Conservation (phyloP, 2,888 invertebrate genomes). For the Leucophora obtusa region DNA sequence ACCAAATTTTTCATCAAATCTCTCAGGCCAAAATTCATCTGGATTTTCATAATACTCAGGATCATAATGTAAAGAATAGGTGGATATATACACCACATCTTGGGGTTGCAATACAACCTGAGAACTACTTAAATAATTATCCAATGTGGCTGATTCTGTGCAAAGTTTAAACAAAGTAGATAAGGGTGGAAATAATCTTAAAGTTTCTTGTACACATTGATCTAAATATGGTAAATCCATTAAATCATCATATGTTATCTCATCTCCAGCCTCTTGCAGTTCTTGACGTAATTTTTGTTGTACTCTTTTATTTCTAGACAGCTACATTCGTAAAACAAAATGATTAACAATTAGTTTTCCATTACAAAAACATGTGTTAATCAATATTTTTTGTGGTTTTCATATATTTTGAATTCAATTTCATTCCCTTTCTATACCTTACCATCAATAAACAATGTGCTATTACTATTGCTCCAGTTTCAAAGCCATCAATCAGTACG, state of each 20-base stretch:
- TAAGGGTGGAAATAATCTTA: conserved; percentile 70
- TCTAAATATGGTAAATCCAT: conserved; percentile 71
- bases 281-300: conserved; percentile 70
- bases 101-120: conserved; percentile 69
- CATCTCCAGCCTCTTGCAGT: conserved; percentile 55
- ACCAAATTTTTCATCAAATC: conserved; percentile 69
- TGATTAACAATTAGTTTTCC: not conserved
- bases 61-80: conserved; percentile 73
- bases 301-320: conserved; percentile 66
- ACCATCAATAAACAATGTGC: conserved; percentile 70
- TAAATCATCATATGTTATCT: conserved; percentile 67
- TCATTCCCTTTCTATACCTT: conserved; percentile 14
- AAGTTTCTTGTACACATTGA: conserved; percentile 70
- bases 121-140: conserved; percentile 60
- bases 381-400: not conserved
- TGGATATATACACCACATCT: conserved; percentile 73
- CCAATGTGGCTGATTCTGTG: conserved; percentile 62
- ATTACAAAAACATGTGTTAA: conserved; percentile 14
- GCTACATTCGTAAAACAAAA: conserved; percentile 49
- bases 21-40: conserved; percentile 69
- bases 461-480: conserved; percentile 70
- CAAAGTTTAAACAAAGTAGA: conserved; percentile 68
- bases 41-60: conserved; percentile 69
- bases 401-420: not conserved
- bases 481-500: conserved; percentile 72